Base-by-base conservation (phyloP, 1,140 invertebrate species). In the Tenebrio molitor region DNA sequence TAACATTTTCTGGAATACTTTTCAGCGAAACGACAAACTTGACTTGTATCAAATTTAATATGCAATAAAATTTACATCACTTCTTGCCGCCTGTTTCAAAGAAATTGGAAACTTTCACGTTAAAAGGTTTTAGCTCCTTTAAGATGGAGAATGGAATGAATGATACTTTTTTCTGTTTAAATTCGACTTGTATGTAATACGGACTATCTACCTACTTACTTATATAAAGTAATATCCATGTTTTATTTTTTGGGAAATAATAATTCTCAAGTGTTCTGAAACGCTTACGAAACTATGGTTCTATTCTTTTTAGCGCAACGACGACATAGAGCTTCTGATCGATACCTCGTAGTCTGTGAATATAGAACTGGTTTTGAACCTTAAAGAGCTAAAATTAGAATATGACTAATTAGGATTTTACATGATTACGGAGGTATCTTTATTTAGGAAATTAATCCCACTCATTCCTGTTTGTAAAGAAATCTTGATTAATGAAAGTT, bases 31-130 rank as follows among this genome's bases (percentile, higher is more conserved):
- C 23, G 44, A 21, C 44, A 50, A 19, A 21, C 12, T 50, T 50
- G 17, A 50, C 44, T 50, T 50, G 23, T 50, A 17, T 58, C 50
- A 33, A 33, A n/a, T 58, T 58, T 29, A 58, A 58, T 58, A 58
- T 29, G 50, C 50, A 58, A 58, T 58, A 58, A 58, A 58, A 58
- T 58, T 58, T 25, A n/a, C 23, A 8, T n/a, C 50, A 19, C 3
- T 15, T n/a, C 19, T 58, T n/a, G n/a, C n/a, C n/a, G 19, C 29
- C 16, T 58, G 14, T 33, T 58, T 58, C 50, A 29, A 58, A 58
- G 50, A 58, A 58, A 58, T 58, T 58, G 50, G 23, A 58, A 58
- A 58, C 50, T 58, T 23, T 58, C 23, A 15, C 50, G 6, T 14
- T 10, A 25, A 58, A 58, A 58, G 23, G 50, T 25, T 58, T 58